phyloP scores from a whole-genome alignment of 2,113 vertebrate genomes.

The Dendropsophus ebraccatus region DNA sequence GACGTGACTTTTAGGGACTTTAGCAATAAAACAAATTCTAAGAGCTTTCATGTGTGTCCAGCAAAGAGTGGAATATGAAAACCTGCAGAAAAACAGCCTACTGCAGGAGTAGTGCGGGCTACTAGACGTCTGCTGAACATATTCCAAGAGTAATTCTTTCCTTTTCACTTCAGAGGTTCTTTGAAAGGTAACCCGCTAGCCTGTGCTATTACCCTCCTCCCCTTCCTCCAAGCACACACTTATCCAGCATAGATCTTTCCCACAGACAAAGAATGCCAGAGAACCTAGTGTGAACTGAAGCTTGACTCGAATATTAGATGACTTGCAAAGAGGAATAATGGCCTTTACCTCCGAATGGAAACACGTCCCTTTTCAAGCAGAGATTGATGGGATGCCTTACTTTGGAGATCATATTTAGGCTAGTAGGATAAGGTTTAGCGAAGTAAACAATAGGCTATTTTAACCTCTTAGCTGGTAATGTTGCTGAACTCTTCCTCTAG shows the following conservation, averaged over 20 bases:
- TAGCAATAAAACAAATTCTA: constrained; percentile 29
- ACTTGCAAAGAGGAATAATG: constrained; percentile 43
- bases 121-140: constrained; percentile 42
- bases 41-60: constrained; percentile 44
- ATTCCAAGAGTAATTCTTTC: constrained; percentile 50
- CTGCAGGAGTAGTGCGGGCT: constrained; percentile 10
- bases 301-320: constrained; percentile 58
- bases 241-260: constrained; percentile 57
- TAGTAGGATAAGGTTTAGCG: constrained; percentile 47
- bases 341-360: constrained; percentile 41
- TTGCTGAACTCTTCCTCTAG: background rate
- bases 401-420: constrained; percentile 52
- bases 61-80: constrained; percentile 9
- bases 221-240: constrained; percentile 40
- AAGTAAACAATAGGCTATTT: constrained; percentile 51
- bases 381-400: constrained; percentile 48
- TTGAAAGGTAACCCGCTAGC: constrained; percentile 46
- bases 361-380: constrained; percentile 53
- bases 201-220: constrained; percentile 41
- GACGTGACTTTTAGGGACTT: constrained; percentile 38
- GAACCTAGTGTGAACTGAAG: constrained; percentile 56
- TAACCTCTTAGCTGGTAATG: constrained; percentile 33
- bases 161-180: constrained; percentile 45
- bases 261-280: constrained; percentile 58
- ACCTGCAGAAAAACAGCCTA: constrained; percentile 29